Evolutionary conservation across 2,888 invertebrate genomes (phyloP).

Genomic region (Hanleya hanleyi): DNA sequence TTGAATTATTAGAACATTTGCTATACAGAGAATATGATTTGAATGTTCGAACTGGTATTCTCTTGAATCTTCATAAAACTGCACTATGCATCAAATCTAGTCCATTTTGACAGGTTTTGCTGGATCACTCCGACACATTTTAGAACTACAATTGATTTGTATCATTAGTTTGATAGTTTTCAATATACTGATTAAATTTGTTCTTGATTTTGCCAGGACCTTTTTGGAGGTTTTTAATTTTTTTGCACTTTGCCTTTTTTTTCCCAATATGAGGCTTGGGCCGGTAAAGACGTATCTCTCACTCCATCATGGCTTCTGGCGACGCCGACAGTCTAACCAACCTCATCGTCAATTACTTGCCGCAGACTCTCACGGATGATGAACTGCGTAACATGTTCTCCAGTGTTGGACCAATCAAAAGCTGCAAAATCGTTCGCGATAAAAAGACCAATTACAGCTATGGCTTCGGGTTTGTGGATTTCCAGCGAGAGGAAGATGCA

Average conservation of each 20-base stretch:
- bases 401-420: slow-evolving; percentile 90
- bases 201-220: slow-evolving; percentile 4
- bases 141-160: too few species aligned
- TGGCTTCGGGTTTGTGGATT: slow-evolving; percentile 97
- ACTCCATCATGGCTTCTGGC: background rate
- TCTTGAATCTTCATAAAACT: too few species aligned
- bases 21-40: too few species aligned
- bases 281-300: background rate
- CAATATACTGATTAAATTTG: too few species aligned
- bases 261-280: slow-evolving; percentile 4
- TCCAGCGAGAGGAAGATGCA: slow-evolving; percentile 88
- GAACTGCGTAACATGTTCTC: slow-evolving; percentile 92
- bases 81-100: too few species aligned
- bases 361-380: slow-evolving; percentile 93
- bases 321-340: slow-evolving; percentile 78
- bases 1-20: too few species aligned
- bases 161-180: too few species aligned
- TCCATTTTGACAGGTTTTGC: too few species aligned
- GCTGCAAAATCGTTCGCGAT: slow-evolving; percentile 82
- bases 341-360: slow-evolving; percentile 95
- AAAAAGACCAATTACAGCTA: slow-evolving; percentile 91
- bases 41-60: too few species aligned
- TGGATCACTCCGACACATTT: too few species aligned
- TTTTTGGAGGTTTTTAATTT: background rate
- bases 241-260: background rate